These are phyloP conservation scores for Elysia chlorotica DNA, from an alignment of 1,140 invertebrate genomes.

Conservation along the genomic window DNA sequence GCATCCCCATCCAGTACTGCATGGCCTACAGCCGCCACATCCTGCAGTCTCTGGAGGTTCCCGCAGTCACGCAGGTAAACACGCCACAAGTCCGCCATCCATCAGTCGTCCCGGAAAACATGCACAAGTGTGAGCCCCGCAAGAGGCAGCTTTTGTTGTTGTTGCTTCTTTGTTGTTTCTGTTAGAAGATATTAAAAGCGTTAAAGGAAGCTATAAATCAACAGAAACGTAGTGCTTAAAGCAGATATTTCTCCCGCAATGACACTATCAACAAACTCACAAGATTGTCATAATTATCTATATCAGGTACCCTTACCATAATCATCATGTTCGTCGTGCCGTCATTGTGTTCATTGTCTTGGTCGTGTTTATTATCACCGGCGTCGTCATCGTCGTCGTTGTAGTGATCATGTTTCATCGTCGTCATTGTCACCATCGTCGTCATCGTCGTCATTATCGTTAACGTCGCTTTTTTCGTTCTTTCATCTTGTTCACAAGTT, in stretches of 20 bases:
- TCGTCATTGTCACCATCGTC: neutral
- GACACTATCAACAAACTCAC: no score
- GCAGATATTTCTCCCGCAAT: no score
- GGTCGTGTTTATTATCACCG: no score
- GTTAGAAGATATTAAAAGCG: no score
- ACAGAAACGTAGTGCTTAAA: no score
- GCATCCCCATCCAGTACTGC: constrained; percentile 44
- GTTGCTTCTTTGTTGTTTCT: neutral
- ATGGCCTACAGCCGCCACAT: constrained; percentile 33
- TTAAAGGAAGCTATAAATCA: no score
- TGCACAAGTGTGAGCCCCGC: neutral
- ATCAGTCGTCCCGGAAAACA: neutral
- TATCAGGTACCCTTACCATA: no score
- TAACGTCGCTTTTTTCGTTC: neutral
- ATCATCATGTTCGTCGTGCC: no score
- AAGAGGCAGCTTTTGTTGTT: neutral
- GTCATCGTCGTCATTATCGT: neutral
- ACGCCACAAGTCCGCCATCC: neutral
- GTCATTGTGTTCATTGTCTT: no score
- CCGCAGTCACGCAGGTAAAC: constrained; percentile 44
- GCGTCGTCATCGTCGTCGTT: no score
- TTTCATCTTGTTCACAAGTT: neutral
- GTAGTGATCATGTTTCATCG: neutral
- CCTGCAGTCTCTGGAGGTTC: constrained; percentile 37
- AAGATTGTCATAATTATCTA: no score